Base-by-base conservation (phyloP, 2,888 invertebrate genomes). In the Monochamus alternatus region DNA sequence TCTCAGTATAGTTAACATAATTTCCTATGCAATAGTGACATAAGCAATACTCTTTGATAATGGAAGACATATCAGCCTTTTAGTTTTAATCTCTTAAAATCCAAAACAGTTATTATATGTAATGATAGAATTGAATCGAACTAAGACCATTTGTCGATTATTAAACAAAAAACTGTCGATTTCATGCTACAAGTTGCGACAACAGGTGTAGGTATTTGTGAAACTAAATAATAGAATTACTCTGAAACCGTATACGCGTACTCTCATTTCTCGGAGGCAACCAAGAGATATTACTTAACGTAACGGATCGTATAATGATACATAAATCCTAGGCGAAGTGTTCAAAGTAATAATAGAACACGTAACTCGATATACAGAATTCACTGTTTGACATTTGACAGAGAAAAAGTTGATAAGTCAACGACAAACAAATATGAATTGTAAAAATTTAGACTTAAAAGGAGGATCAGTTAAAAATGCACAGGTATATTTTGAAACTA, bases 331-430 rank as follows among this genome's bases (percentile, higher is more conserved):
- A 55, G 22, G 5, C 5, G 7, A 55, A 22, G 7, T 38, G 38
- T 38, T 60, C 32, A 60, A 60, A 32, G 32, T 12, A 60, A 60
- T 60, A 60, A 31, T 32, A 32, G 8, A 31, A 60, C 60, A 31
- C 38, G 60, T 60, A 60, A 60, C n/a, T 60, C 60, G 60, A 60
- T 60, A 60, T 60, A 12, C 60, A 60, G 10, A 60, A 60, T 38
- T 3, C 64, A 47, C 22, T 22, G 64, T 44, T 12, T 47, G 64
- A 32, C 30, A 47, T 64, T 32, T 64, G 64, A 63, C 43, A 63
- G 62, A 43, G 43, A n/a, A 63, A 63, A 62, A 62, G 62, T 62
- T 38, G n/a, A 32, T 62, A 62, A 63, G 32, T 63, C 38, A 63
- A 63, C 38, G 62, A 38, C 62, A 63, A 64, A 47, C 10, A 30